Percentiles rank a stretch among this genome's conserved stretches.
Evolutionary conservation across 2,113 vertebrate species (phyloP).

Genomic region (Pteruthius melanotis): DNA sequence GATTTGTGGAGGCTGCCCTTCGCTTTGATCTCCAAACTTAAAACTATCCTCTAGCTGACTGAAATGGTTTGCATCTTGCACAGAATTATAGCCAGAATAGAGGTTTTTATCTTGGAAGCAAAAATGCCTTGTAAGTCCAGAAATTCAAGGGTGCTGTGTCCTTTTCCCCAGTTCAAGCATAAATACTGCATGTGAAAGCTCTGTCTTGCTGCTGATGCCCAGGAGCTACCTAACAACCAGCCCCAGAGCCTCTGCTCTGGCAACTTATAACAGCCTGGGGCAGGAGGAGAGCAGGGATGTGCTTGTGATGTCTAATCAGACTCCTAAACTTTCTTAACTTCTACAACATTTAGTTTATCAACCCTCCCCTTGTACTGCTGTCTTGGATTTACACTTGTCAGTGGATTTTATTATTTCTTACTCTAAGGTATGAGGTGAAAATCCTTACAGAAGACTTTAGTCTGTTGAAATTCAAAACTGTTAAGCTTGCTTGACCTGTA

Average conservation of each 20-base stretch:
- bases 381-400: not conserved
- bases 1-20: not conserved
- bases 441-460: not conserved
- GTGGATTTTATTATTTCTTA: not conserved
- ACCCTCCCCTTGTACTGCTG: fast-evolving
- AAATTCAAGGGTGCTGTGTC: not conserved
- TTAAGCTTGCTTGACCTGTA: not conserved
- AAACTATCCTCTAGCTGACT: not conserved
- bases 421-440: not conserved
- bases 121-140: not conserved
- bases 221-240: not conserved
- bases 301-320: not conserved
- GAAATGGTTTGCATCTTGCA: not conserved
- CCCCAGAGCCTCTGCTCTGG: not conserved
- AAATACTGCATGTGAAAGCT: not conserved
- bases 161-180: not conserved
- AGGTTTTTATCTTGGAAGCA: not conserved
- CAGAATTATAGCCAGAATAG: not conserved
- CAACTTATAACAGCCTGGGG: not conserved
- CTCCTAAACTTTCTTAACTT: not conserved
- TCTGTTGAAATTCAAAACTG: not conserved
- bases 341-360: not conserved
- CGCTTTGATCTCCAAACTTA: fast-evolving
- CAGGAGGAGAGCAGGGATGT: not conserved
- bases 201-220: not conserved